These are phyloP conservation scores for Oreochromis tanganicae DNA, from an alignment of 2,113 vertebrate species.

Conservation along the genomic window DNA sequence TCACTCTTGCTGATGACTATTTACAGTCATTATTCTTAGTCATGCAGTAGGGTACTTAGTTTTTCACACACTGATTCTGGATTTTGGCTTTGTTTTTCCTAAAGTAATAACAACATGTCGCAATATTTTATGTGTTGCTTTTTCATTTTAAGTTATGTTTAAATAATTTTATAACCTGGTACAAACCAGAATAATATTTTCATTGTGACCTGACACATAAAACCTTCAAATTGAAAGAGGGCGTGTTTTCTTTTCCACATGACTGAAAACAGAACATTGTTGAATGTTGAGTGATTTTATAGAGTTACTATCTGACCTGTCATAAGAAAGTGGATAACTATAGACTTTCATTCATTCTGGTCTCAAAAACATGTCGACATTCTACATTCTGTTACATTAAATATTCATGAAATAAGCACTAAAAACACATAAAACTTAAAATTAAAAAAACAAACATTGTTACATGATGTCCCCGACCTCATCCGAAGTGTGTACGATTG, in stretches of 20 bases:
- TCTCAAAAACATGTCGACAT: not conserved
- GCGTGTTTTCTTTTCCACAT: not conserved
- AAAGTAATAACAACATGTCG: not conserved
- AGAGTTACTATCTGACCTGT: not conserved
- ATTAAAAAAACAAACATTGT: not conserved
- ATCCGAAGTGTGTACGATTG: not conserved
- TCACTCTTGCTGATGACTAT: not conserved
- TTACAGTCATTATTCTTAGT: not conserved
- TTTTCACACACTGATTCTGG: not conserved
- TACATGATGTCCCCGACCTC: not conserved
- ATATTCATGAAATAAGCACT: not conserved
- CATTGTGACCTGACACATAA: not conserved
- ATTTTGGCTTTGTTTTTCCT: not conserved
- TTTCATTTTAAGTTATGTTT: not conserved
- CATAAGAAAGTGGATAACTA: not conserved
- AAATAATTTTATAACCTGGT: not conserved
- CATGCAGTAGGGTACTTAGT: not conserved
- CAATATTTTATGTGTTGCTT: not conserved
- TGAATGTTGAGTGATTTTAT: not conserved
- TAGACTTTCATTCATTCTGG: not conserved
- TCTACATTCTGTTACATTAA: not conserved
- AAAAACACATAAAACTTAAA: not conserved
- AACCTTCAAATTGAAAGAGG: not conserved
- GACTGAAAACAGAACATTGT: not conserved
- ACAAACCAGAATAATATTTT: not conserved